Percentiles rank a stretch among this genome's conserved stretches.
phyloP scores from a whole-genome alignment of 2,797 vertebrate genomes.

The Periparus ater region DNA sequence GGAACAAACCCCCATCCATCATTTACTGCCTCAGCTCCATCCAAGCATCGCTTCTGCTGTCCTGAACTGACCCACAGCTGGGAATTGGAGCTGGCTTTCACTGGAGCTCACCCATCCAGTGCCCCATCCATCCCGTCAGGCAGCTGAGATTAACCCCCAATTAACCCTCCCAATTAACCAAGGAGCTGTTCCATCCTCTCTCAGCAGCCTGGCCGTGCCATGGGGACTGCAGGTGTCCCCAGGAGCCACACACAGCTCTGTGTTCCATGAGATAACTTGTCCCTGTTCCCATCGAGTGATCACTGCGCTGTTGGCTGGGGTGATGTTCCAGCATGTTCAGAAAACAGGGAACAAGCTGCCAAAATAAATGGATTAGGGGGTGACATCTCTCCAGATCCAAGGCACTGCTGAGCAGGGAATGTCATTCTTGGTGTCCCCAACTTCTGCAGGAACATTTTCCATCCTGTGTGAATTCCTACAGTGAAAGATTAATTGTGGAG shows the following conservation, averaged over 20 bases:
- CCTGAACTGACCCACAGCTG: not conserved
- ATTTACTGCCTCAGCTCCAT: not conserved
- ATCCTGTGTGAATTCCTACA: too few relatives aligned
- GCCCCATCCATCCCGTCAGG: not conserved
- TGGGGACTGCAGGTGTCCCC: not conserved
- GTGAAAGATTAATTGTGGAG: too few relatives aligned
- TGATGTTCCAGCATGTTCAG: not conserved
- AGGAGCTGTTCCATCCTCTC: not conserved
- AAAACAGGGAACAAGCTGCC: not conserved
- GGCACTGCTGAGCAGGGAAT: not conserved
- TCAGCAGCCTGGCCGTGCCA: rapidly evolving
- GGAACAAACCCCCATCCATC: not conserved
- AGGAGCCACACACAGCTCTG: not conserved
- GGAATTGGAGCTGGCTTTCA: not conserved
- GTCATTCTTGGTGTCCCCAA: not conserved
- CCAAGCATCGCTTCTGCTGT: not conserved
- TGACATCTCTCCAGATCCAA: not conserved
- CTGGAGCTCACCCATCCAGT: not conserved
- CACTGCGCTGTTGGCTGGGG: not conserved
- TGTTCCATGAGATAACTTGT: not conserved
- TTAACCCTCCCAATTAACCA: not conserved
- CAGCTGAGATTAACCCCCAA: not conserved
- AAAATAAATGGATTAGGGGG: not conserved
- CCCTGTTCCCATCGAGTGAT: not conserved
- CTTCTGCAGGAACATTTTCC: not conserved